Evolutionary conservation across 2,888 invertebrate species (phyloP).

Genomic region (Drosophila falleni): DNA sequence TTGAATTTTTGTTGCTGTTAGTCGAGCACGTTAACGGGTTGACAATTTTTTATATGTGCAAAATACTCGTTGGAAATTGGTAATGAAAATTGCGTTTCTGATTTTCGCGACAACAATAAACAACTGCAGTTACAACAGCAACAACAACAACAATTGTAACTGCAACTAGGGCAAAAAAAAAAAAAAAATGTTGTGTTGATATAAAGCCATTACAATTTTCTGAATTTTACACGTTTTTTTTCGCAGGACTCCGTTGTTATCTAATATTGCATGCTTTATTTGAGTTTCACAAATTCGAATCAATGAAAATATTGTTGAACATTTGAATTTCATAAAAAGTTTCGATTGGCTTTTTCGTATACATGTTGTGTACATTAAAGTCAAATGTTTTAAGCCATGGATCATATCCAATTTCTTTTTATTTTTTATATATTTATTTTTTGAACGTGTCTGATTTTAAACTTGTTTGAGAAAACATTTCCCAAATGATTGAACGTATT

Average conservation of each 20-base stretch:
- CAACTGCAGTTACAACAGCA: constrained; percentile 11
- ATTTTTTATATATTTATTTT: neutral
- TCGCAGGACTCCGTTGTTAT: neutral
- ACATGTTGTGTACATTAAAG: constrained; percentile 2
- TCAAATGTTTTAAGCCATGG: neutral
- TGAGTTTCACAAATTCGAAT: constrained; percentile 5
- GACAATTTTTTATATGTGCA: constrained; percentile 34
- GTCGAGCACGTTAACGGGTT: constrained; percentile 37
- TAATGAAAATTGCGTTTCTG: constrained; percentile 53
- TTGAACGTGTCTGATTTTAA: neutral
- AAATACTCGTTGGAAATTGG: constrained; percentile 44
- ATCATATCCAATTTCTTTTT: neutral
- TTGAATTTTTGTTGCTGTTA: constrained; percentile 25
- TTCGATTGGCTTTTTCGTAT: constrained; percentile 8
- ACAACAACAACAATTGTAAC: constrained; percentile 1
- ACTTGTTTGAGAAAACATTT: neutral
- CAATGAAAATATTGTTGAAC: constrained; percentile 9
- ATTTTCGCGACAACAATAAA: constrained; percentile 39
- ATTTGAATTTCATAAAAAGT: neutral
- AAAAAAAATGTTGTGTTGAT: constrained; percentile 13
- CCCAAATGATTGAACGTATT: neutral
- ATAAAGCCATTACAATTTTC: constrained; percentile 29
- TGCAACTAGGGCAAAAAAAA: constrained; percentile 2
- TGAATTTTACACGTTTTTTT: constrained; percentile 14
- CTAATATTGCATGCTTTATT: constrained; percentile 3